These are phyloP conservation scores for Meloidogyne exigua DNA, from an alignment of 1,140 invertebrate genomes.

Conservation along the genomic window DNA sequence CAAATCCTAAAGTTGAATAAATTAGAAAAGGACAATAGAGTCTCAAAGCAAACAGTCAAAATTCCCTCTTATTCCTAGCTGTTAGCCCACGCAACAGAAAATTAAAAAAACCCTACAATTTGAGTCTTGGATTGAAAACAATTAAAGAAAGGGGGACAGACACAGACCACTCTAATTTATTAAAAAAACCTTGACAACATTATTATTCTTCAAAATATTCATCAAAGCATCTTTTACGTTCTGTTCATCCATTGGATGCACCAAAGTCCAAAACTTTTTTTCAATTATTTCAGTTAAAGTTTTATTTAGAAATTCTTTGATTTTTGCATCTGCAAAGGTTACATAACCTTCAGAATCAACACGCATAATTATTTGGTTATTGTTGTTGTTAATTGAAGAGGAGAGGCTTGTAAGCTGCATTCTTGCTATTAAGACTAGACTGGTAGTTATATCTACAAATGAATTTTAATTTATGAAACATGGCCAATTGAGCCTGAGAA, in stretches of 20 bases:
- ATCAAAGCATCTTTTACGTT: conserved; percentile 47
- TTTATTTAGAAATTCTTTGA: conserved; percentile 41
- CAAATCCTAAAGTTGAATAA: neutral
- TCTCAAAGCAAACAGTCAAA: no score
- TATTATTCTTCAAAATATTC: conserved; percentile 40
- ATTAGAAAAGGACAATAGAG: no score
- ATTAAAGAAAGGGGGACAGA: no score
- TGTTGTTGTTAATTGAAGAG: neutral
- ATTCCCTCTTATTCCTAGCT: no score
- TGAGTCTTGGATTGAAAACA: no score
- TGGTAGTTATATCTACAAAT: conserved; percentile 64
- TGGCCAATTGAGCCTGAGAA: neutral
- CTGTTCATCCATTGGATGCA: conserved; percentile 51
- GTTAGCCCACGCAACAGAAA: no score
- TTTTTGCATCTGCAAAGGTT: conserved; percentile 57
- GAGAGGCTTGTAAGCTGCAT: conserved; percentile 92
- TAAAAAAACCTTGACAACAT: conserved; percentile 34
- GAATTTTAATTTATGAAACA: neutral
- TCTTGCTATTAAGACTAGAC: conserved; percentile 93
- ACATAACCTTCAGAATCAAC: conserved; percentile 56
- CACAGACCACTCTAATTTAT: no score
- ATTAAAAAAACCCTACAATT: no score
- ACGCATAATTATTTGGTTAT: conserved; percentile 42
- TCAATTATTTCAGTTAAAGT: conserved; percentile 43
- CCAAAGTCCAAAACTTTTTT: conserved; percentile 51